Evolutionary conservation across 2,888 invertebrate species (phyloP), one percentile per base, ranked within the genome.

Genomic region (Drosophila demipolita): DNA sequence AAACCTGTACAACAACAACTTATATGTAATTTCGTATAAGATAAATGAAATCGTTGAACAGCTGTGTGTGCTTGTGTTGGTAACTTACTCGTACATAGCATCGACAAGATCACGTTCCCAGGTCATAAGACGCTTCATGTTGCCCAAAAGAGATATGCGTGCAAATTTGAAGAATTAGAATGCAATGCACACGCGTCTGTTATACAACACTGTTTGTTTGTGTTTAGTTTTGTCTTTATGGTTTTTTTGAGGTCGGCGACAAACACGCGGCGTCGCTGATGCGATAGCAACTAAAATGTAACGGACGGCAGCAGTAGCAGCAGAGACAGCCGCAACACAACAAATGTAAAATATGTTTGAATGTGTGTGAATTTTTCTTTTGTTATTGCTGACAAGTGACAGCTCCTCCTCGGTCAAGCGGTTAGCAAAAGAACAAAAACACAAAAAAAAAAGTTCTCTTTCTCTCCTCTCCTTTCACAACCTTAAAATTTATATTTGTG

Each of bases 1-100:
- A 83, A 84, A 82, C 77, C 87, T 64, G 84, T 59, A 71, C 58
- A 50, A 60, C 62, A 62, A 63, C 62, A 62, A 63, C 60, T 78
- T 57, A 53, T 29, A 66, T 53, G 35, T 61, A 67, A 78, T 67
- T 75, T 65, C 49, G 32, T 26, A 52, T 45, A 53, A 59, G 68
- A 66, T 80, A 74, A 80, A 80, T 74, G 61, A 76, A 76, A 86
- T 66, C 78, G 73, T 64, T 76, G 79, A 81, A 61, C 63, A 66
- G 61, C 11, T 72, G 53, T 69, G 50, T 62, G 40, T 61, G 42
- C 59, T 50, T 66, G 15, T 67, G 36, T 69, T 40, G 45, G 57
- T 42, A 65, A 91, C 91, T 91, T 89, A 91, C 92, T 90, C 91
- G 80, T 91, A 91, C 91, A 91, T 91, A 62, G 92, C 92, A 83